Evolutionary conservation across 2,888 invertebrate species (phyloP), one percentile per base, ranked within the genome.

Genomic region (Aporophyla nigra): DNA sequence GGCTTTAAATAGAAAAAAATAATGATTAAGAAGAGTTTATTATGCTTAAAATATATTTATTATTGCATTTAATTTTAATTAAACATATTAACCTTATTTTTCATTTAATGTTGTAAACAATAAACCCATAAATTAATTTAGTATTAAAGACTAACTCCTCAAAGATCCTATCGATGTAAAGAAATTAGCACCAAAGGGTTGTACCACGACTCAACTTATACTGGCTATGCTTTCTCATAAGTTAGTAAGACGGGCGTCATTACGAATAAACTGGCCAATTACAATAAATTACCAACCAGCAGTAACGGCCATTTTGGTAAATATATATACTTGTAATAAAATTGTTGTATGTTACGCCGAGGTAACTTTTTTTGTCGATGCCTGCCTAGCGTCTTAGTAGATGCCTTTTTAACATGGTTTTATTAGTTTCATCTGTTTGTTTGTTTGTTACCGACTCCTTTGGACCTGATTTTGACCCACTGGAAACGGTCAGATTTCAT

Each of bases 221-320:
- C 80, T 91, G 91, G 92, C 70, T 77, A 71, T 61, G n/a, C 63
- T 53, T 24, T 59, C 43, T 74, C 87, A 88, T 91, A 90, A 88
- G 85, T 87, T 83, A 90, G 87, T 86, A 89, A 90, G 87, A 87
- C 89, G 87, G 85, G 86, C 90, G 90, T 92, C 92, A 92, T 93
- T 93, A 90, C 93, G 92, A 91, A 93, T 93, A 90, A 93, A 93
- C 88, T 89, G 91, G 93, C 93, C 95, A 96, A 96, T 96, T 94
- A 95, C 93, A 94, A 95, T 96, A 96, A 95, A 95, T 95, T 93
- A 93, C 92, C 87, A 87, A 89, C 88, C 90, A 91, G 93, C 87
- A 93, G 94, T 94, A 94, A 92, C 92, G 85, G 92, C 94, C 95
- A 93, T 95, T 95, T 96, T 94, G 91, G 94, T 92, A 93, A 93